These are phyloP conservation scores for Drosophila cognata DNA, from an alignment of 2,888 invertebrate species.

Conservation along the genomic window DNA sequence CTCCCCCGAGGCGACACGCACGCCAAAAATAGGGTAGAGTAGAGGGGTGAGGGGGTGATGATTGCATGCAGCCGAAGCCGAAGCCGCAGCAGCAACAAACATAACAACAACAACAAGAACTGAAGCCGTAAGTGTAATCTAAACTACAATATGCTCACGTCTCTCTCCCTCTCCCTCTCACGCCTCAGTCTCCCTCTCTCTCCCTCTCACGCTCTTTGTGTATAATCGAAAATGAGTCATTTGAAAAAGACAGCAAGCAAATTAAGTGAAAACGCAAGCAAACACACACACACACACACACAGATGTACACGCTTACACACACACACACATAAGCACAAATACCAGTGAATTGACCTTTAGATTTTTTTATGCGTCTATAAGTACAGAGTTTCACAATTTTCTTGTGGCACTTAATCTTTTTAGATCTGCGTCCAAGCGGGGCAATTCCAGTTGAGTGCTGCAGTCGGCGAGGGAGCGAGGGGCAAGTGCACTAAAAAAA, in stretches of 20 bases:
- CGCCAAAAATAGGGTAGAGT: slow-evolving; percentile 1
- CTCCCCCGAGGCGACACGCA: slow-evolving; percentile 50
- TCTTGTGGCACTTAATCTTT: slow-evolving; percentile 5
- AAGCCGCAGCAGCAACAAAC: slow-evolving; percentile 14
- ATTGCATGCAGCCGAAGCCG: slow-evolving; percentile 20
- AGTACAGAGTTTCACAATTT: slow-evolving; percentile 16
- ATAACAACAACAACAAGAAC: slow-evolving; percentile 33
- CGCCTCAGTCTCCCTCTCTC: slow-evolving; percentile 6
- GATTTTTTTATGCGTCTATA: slow-evolving; percentile 18
- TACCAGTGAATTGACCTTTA: slow-evolving; percentile 59
- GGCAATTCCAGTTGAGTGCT: not conserved
- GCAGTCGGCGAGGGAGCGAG: not conserved
- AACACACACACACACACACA: slow-evolving; percentile 3
- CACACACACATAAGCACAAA: not conserved
- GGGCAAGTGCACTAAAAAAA: slow-evolving; percentile 14
- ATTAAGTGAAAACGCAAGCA: slow-evolving; percentile 39
- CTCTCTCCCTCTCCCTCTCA: not conserved
- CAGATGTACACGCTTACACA: not conserved
- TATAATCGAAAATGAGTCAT: slow-evolving; percentile 66
- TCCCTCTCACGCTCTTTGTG: slow-evolving; percentile 7
- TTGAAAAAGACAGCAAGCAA: slow-evolving; percentile 44
- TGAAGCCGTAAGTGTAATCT: slow-evolving; percentile 48
- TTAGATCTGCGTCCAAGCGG: slow-evolving; percentile 2
- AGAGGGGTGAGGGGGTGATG: slow-evolving; percentile 40
- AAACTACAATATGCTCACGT: slow-evolving; percentile 22